These are phyloP conservation scores for Nasonia vitripennis DNA, from an alignment of 1,140 invertebrate genomes.

Conservation along the genomic window DNA sequence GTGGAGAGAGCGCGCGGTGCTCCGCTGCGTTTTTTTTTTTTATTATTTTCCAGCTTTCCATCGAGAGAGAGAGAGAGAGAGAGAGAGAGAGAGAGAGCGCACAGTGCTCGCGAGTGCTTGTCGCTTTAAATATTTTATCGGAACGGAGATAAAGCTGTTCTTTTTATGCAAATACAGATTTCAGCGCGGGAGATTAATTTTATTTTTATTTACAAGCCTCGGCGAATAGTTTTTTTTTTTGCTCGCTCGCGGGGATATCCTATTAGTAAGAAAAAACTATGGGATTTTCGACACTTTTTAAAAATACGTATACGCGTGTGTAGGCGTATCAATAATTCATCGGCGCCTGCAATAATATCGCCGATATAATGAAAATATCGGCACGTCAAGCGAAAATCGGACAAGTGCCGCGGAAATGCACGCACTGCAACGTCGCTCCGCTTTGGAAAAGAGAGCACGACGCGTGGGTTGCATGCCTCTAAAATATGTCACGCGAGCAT, in stretches of 20 bases:
- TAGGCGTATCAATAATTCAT: not conserved
- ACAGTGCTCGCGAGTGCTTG: not conserved
- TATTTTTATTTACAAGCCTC: constrained; percentile 39
- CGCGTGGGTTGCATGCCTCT: not conserved
- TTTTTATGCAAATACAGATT: constrained; percentile 38
- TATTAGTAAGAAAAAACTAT: too few species aligned
- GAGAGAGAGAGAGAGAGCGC: not conserved
- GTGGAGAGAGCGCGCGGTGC: not conserved
- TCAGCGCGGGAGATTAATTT: constrained; percentile 27
- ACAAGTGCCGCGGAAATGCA: not conserved
- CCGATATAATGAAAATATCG: not conserved
- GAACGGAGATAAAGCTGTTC: constrained; percentile 8
- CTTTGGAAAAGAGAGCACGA: not conserved
- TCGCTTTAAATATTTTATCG: constrained; percentile 41
- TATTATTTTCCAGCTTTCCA: constrained; percentile 25
- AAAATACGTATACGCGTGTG: not conserved
- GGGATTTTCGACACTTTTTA: too few species aligned
- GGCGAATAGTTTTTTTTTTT: not conserved
- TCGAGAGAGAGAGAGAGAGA: not conserved
- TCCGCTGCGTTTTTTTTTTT: constrained; percentile 25
- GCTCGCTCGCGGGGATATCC: not conserved
- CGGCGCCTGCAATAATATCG: not conserved
- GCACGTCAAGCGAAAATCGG: not conserved
- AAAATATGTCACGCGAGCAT: not conserved
- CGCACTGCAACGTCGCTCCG: not conserved